Percentiles rank a stretch among this genome's conserved stretches.
Conservation (phyloP, 2,113 vertebrate genomes). For the Dendrocopos noguchii region DNA sequence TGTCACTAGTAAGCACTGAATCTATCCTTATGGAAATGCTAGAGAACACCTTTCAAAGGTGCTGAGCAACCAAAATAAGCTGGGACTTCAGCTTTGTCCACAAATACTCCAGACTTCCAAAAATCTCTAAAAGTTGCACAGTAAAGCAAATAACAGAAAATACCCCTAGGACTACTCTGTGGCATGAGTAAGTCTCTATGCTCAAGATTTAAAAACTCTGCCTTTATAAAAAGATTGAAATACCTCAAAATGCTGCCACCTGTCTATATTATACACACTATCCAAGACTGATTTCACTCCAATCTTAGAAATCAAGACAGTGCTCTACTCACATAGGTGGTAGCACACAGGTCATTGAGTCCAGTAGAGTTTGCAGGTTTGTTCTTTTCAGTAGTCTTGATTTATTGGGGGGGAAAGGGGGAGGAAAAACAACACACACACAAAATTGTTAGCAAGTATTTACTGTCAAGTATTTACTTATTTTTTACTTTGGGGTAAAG, state of each 20-base stretch:
- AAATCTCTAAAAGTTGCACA: background rate
- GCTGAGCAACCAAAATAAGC: background rate
- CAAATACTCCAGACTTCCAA: background rate
- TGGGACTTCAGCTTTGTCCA: background rate
- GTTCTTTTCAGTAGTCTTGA: background rate
- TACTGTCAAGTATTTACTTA: background rate
- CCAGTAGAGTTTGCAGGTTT: background rate
- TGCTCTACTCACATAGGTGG: conserved; percentile 28
- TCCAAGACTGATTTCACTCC: background rate
- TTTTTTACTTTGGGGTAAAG: background rate
- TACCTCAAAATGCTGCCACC: background rate
- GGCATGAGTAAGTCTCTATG: background rate
- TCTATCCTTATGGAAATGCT: background rate
- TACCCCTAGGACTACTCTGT: background rate
- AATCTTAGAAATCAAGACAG: background rate
- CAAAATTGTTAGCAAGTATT: background rate
- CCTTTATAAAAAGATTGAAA: background rate
- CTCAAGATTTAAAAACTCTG: background rate
- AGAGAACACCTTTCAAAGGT: background rate
- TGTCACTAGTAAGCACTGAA: background rate
- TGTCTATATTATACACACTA: background rate
- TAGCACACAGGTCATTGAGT: background rate
- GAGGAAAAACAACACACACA: background rate
- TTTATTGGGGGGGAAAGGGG: background rate
- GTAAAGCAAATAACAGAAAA: background rate